A percentile compares a stretch with the other conserved stretches of the same genome.
These are phyloP conservation scores for Limnephilus lunatus DNA, from an alignment of 2,888 invertebrate genomes.

Conservation along the genomic window DNA sequence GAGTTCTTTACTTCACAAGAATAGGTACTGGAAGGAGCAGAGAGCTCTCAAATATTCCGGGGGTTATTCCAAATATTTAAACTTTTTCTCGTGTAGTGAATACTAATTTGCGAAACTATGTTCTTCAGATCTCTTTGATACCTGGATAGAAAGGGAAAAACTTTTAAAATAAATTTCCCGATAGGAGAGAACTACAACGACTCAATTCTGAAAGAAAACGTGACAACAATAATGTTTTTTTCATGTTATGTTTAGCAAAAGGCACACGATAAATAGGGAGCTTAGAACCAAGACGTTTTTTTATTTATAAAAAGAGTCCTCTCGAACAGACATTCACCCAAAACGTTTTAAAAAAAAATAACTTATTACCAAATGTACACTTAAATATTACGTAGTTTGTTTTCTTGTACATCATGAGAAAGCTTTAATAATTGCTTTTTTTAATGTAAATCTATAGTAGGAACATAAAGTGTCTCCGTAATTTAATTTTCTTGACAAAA, in stretches of 20 bases:
- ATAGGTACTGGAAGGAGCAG: background rate
- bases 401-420: no score
- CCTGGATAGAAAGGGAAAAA: background rate
- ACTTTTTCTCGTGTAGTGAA: background rate
- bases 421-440: no score
- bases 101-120: background rate
- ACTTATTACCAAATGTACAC: no score
- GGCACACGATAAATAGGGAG: background rate
- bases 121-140: background rate
- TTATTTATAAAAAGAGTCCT: background rate
- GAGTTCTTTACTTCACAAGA: slow-evolving; percentile 33
- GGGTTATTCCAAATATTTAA: slow-evolving; percentile 12
- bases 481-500: background rate
- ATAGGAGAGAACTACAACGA: background rate
- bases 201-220: background rate
- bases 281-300: background rate
- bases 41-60: slow-evolving; percentile 23
- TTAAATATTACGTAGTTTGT: no score
- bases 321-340: no score
- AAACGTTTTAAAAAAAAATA: no score
- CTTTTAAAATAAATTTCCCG: background rate
- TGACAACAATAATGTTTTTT: background rate
- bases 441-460: no score
- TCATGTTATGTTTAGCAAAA: background rate
- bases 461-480: no score